phyloP scores from a whole-genome alignment of 2,113 vertebrate species.

The Thoracochromis brauschi region DNA sequence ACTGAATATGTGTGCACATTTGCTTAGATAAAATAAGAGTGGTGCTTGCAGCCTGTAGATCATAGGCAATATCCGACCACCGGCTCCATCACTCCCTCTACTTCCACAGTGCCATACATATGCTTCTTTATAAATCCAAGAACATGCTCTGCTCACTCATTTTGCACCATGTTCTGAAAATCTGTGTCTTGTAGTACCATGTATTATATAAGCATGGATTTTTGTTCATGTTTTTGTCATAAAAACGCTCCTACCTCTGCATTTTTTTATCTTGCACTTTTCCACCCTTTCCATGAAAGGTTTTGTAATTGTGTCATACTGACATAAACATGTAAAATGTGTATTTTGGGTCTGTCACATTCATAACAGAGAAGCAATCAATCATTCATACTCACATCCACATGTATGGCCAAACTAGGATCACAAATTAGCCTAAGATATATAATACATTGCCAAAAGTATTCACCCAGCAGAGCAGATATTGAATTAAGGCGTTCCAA shows the following conservation, averaged over 20 bases:
- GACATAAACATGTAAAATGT: slow-evolving; percentile 37
- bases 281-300: slow-evolving; percentile 60
- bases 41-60: slow-evolving; percentile 21
- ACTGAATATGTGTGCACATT: slow-evolving; percentile 1
- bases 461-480: background rate
- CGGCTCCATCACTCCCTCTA: background rate
- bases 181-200: background rate
- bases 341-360: background rate
- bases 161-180: background rate
- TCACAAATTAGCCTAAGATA: background rate
- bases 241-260: slow-evolving; percentile 54
- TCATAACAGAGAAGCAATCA: background rate
- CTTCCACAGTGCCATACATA: slow-evolving; percentile 29
- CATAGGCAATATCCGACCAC: background rate
- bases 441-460: background rate
- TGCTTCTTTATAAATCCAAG: slow-evolving; percentile 23
- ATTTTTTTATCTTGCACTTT: slow-evolving; percentile 16
- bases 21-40: background rate
- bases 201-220: background rate
- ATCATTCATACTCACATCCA: background rate
- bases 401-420: background rate
- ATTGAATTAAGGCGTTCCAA: background rate
- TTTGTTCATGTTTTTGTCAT: background rate
- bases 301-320: slow-evolving; percentile 52
- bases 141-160: background rate